Evolutionary conservation across 2,888 invertebrate genomes (phyloP).

Genomic region (Coecobrya sp.): DNA sequence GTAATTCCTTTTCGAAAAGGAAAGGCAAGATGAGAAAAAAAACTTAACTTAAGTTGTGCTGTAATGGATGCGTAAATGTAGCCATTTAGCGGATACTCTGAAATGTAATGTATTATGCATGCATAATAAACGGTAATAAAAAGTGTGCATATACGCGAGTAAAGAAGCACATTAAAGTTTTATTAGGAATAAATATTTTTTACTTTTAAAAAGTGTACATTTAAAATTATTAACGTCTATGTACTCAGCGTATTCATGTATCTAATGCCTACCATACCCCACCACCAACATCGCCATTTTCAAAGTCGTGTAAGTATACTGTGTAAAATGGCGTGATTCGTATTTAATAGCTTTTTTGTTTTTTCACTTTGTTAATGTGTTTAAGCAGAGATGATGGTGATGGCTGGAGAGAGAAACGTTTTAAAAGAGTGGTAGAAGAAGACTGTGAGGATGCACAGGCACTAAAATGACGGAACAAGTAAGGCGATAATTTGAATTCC

Average conservation of each 20-base stretch:
- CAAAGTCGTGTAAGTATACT: not conserved
- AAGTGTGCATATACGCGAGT: not conserved
- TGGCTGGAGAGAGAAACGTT: not conserved
- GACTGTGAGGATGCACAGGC: not conserved
- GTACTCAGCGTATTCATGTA: not conserved
- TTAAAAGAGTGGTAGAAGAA: not conserved
- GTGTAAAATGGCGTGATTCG: constrained; percentile 37
- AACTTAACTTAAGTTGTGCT: constrained; percentile 1
- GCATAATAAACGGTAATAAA: constrained; percentile 51
- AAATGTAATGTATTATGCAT: constrained; percentile 48
- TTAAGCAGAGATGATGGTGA: not conserved
- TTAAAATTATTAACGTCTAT: constrained; percentile 2
- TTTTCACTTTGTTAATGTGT: constrained; percentile 33
- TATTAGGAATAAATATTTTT: constrained; percentile 23
- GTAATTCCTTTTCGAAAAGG: not conserved
- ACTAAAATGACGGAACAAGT: not conserved
- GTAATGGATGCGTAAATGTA: constrained; percentile 45
- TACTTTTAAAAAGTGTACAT: constrained; percentile 17
- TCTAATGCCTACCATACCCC: not conserved
- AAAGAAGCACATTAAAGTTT: constrained; percentile 43
- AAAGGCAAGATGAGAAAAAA: not conserved
- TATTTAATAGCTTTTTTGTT: constrained; percentile 45
- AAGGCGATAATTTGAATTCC: constrained; percentile 64
- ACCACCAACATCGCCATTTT: constrained; percentile 39
- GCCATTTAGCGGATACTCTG: constrained; percentile 49